Percentiles rank a stretch among this genome's conserved stretches.
phyloP scores from a whole-genome alignment of 2,888 invertebrate genomes.

The Eupsilia transversa region DNA sequence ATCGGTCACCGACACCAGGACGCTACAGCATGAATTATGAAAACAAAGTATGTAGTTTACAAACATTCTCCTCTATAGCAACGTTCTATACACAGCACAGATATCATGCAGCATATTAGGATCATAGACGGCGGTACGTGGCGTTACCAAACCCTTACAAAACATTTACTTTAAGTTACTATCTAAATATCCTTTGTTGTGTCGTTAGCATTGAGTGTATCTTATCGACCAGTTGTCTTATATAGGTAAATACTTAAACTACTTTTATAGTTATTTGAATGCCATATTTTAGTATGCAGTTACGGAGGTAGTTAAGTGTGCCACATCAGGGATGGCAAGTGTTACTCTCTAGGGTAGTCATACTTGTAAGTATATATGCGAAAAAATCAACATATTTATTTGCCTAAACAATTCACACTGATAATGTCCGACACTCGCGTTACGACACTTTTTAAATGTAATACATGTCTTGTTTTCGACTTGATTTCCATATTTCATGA shows the following conservation, averaged over 20 bases:
- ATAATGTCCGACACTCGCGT: slow-evolving; percentile 27
- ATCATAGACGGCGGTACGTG: slow-evolving; percentile 7
- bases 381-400: slow-evolving; percentile 29
- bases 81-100: slow-evolving; percentile 22
- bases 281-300: slow-evolving; percentile 48
- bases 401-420: slow-evolving; percentile 27
- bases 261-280: slow-evolving; percentile 59
- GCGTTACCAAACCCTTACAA: slow-evolving; percentile 12
- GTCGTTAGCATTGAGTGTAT: slow-evolving; percentile 54
- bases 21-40: slow-evolving; percentile 58
- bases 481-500: slow-evolving; percentile 48
- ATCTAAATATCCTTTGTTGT: slow-evolving; percentile 50
- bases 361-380: background rate
- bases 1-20: slow-evolving; percentile 62
- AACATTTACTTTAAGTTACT: slow-evolving; percentile 30
- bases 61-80: slow-evolving; percentile 52
- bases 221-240: slow-evolving; percentile 52
- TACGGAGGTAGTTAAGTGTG: slow-evolving; percentile 18
- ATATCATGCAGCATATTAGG: slow-evolving; percentile 14
- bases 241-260: slow-evolving; percentile 51
- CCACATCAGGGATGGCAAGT: background rate
- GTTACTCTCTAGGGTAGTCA: background rate
- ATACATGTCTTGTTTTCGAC: slow-evolving; percentile 28
- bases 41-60: slow-evolving; percentile 64
- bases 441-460: slow-evolving; percentile 41